phyloP scores from a whole-genome alignment of 2,888 invertebrate species.

The Apodemia zela region DNA sequence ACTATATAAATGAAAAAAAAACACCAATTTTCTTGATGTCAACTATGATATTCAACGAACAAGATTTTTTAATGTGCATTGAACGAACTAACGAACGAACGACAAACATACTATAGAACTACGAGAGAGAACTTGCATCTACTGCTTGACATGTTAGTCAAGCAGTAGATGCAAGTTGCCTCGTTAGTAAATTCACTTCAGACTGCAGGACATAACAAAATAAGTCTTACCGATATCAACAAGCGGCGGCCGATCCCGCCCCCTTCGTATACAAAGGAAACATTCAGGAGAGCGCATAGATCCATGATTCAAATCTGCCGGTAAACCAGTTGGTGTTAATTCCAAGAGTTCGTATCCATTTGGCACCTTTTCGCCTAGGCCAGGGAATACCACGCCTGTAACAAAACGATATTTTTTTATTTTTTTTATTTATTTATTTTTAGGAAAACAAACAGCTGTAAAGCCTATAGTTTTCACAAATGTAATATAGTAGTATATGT shows the following conservation, averaged over 20 bases:
- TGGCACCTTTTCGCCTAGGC: constrained; percentile 91
- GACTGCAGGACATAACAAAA: too few relatives aligned
- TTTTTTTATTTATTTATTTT: too few relatives aligned
- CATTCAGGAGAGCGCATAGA: constrained; percentile 96
- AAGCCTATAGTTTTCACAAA: too few relatives aligned
- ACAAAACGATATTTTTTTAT: constrained; percentile 36
- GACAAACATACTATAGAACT: too few relatives aligned
- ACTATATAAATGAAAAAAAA: too few relatives aligned
- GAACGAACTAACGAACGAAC: too few relatives aligned
- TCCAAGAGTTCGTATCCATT: constrained; percentile 87
- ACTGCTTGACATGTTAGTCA: not conserved
- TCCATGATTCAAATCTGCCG: constrained; percentile 98
- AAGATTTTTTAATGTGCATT: too few relatives aligned
- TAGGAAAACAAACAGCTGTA: too few relatives aligned
- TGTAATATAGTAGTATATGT: too few relatives aligned
- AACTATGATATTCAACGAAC: too few relatives aligned
- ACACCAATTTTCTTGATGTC: too few relatives aligned
- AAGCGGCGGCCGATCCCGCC: constrained; percentile 96
- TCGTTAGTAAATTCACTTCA: not conserved
- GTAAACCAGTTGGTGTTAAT: constrained; percentile 90
- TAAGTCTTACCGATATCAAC: constrained; percentile 94
- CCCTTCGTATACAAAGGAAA: constrained; percentile 94
- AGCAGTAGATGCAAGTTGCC: not conserved
- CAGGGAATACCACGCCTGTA: constrained; percentile 85
- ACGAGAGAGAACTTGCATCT: too few relatives aligned